phyloP scores from a whole-genome alignment of 2,797 vertebrate species.

The Mus spretus region DNA sequence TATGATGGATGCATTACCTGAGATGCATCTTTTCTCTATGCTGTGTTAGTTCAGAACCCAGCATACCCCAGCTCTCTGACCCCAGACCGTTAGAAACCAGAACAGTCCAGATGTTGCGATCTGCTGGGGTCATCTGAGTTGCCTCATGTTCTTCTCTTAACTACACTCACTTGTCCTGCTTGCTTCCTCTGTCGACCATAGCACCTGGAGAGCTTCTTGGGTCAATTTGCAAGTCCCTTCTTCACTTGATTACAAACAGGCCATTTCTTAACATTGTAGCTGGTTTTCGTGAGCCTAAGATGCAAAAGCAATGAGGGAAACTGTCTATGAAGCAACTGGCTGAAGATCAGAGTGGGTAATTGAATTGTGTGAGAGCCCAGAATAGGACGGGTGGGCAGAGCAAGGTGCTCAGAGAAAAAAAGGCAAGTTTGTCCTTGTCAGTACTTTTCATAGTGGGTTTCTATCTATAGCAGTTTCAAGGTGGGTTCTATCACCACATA shows the following conservation, averaged over 20 bases:
- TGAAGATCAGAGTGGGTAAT: background rate
- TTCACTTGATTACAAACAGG: background rate
- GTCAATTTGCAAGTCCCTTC: background rate
- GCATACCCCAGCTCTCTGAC: background rate
- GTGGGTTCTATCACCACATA: background rate
- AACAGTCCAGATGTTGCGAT: fast-evolving
- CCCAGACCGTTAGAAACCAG: fast-evolving
- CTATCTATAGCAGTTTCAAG: background rate
- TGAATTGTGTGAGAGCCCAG: fast-evolving
- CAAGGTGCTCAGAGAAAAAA: fast-evolving
- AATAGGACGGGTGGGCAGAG: fast-evolving
- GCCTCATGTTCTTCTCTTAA: background rate
- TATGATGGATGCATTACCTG: too few relatives aligned
- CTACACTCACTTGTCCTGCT: fast-evolving
- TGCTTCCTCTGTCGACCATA: fast-evolving
- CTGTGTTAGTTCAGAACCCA: fast-evolving
- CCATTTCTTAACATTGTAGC: background rate
- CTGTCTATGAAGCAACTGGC: too few relatives aligned
- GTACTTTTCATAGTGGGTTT: background rate
- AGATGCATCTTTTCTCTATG: background rate
- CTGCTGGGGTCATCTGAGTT: fast-evolving
- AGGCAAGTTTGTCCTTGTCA: background rate
- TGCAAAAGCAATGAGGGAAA: background rate
- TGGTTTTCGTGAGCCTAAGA: background rate
- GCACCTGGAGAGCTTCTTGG: background rate